phyloP scores from a whole-genome alignment of 2,113 vertebrate species.

The Prunella fulvescens region DNA sequence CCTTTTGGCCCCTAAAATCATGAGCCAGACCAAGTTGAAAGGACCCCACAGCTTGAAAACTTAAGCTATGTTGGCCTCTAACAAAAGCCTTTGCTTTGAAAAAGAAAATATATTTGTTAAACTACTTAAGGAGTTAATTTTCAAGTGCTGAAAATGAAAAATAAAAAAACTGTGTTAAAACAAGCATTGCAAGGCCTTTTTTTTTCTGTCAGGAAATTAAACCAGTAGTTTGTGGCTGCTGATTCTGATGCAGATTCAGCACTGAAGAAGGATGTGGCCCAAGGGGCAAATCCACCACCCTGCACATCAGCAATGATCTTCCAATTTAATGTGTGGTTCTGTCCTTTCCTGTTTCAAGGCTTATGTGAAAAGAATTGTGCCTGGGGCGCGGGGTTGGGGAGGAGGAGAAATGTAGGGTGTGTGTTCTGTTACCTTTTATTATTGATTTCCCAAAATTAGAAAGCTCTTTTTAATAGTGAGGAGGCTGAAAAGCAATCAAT shows the following conservation, averaged over 20 bases:
- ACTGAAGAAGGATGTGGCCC: accelerated
- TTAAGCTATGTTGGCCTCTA: not conserved
- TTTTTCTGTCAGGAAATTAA: not conserved
- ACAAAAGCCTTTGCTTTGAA: conserved; percentile 1
- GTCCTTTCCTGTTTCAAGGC: not conserved
- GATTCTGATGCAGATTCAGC: not conserved
- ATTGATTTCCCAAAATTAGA: conserved; percentile 41
- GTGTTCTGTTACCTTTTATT: not conserved
- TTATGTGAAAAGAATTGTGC: not conserved
- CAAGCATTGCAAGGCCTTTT: not conserved
- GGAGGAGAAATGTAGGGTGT: not conserved
- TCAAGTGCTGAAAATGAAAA: not conserved
- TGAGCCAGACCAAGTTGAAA: not conserved
- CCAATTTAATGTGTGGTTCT: not conserved
- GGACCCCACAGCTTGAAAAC: conserved; percentile 40
- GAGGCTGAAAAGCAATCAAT: conserved; percentile 19
- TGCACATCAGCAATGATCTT: not conserved
- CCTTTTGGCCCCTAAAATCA: not conserved
- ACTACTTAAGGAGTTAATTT: conserved; percentile 27
- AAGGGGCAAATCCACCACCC: not conserved
- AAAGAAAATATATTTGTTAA: not conserved
- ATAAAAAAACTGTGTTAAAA: not conserved
- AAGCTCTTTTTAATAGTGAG: conserved; percentile 31
- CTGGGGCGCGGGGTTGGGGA: accelerated
- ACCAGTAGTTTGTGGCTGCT: not conserved